phyloP scores from a whole-genome alignment of 1,140 invertebrate species.

The Conus ventricosus region DNA sequence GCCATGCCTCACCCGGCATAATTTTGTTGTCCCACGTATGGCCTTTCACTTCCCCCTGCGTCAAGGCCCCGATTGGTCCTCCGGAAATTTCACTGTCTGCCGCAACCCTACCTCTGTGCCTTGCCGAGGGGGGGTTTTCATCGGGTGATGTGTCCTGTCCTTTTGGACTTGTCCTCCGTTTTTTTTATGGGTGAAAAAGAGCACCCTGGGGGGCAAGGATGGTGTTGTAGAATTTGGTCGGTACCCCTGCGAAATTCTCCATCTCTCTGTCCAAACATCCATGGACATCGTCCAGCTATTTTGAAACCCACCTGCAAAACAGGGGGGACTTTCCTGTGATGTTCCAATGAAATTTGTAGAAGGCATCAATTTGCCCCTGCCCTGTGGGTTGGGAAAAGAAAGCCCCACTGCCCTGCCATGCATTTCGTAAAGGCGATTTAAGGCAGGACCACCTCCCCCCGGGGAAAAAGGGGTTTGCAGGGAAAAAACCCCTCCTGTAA shows the following conservation, averaged over 20 bases:
- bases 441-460: too few species aligned
- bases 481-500: too few species aligned
- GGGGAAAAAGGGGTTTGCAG: too few species aligned
- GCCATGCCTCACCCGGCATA: too few species aligned
- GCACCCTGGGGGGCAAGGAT: not conserved
- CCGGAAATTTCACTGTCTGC: too few species aligned
- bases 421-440: too few species aligned
- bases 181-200: not conserved
- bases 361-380: too few species aligned
- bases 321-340: too few species aligned
- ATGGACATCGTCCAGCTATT: constrained; percentile 69
- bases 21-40: constrained; percentile 79
- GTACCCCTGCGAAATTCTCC: constrained; percentile 44
- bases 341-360: too few species aligned
- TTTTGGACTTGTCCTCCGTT: constrained; percentile 23
- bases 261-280: constrained; percentile 63
- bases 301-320: constrained; percentile 53
- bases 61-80: constrained; percentile 64
- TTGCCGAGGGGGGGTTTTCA: not conserved
- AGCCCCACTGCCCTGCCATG: too few species aligned
- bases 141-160: constrained; percentile 61
- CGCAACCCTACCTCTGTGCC: not conserved
- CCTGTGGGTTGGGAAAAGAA: too few species aligned
- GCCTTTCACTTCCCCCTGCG: constrained; percentile 94
- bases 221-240: not conserved